These are phyloP conservation scores for Horisme vitalbata DNA, from an alignment of 2,888 invertebrate species.

Conservation along the genomic window DNA sequence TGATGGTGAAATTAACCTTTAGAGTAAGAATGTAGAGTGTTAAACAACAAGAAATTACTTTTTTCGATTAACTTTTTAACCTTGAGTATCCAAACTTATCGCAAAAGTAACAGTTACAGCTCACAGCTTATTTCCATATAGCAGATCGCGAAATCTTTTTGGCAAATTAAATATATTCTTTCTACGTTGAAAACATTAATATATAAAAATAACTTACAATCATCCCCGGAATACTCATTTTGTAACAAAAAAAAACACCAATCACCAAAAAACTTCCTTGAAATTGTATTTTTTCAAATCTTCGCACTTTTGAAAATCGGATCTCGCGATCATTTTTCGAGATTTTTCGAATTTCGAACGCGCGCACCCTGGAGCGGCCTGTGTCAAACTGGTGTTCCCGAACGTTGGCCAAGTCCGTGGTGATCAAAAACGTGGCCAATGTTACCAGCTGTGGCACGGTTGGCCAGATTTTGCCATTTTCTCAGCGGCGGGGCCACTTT, in stretches of 20 bases:
- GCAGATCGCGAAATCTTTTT: too few relatives aligned
- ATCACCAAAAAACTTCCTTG: constrained; percentile 21
- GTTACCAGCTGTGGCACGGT: constrained; percentile 30
- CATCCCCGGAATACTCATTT: constrained; percentile 13
- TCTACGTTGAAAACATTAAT: constrained; percentile 2
- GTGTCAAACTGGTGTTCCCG: constrained; percentile 60
- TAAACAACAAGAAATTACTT: too few relatives aligned
- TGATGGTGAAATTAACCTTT: too few relatives aligned
- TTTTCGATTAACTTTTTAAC: too few relatives aligned
- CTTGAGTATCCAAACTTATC: too few relatives aligned
- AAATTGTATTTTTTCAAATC: constrained; percentile 8
- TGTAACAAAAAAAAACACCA: constrained; percentile 23
- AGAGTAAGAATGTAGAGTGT: too few relatives aligned
- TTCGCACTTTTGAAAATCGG: constrained; percentile 15
- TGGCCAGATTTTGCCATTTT: constrained; percentile 2
- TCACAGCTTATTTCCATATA: too few relatives aligned
- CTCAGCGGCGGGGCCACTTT: not conserved
- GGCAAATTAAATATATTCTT: too few relatives aligned
- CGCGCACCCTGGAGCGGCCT: constrained; percentile 57
- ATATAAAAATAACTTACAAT: constrained; percentile 19
- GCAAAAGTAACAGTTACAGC: too few relatives aligned
- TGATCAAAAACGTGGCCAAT: constrained; percentile 62
- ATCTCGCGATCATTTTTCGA: constrained; percentile 27
- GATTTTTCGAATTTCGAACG: constrained; percentile 48
- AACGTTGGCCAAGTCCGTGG: constrained; percentile 55